Percentiles rank a stretch among this genome's conserved stretches.
phyloP scores from a whole-genome alignment of 64 coral and sea anemone species.

The Dendrophyllia cribrosa region DNA sequence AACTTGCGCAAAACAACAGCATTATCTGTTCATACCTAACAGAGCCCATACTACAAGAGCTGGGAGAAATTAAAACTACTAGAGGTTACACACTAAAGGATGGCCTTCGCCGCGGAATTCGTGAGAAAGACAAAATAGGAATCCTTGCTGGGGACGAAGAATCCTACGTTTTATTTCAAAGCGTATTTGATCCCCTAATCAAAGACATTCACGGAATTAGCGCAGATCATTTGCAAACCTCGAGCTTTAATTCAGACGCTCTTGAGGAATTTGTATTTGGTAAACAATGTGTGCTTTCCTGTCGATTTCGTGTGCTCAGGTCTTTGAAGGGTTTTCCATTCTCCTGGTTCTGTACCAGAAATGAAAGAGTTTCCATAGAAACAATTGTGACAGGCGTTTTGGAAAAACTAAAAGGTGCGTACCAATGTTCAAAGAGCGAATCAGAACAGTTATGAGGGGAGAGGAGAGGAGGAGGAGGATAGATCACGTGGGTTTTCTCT shows the following conservation, averaged over 20 bases:
- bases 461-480: too few relatives aligned
- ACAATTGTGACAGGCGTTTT: not conserved
- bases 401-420: conserved; percentile 20
- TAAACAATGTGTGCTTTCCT: conserved; percentile 7
- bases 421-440: not conserved
- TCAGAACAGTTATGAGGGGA: too few relatives aligned
- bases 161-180: not conserved
- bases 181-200: conserved; percentile 5
- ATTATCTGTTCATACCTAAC: not conserved
- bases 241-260: not conserved
- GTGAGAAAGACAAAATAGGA: conserved; percentile 5
- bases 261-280: not conserved
- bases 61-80: not conserved
- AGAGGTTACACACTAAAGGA: not conserved
- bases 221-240: not conserved
- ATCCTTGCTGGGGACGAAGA: conserved; percentile 26
- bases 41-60: not conserved
- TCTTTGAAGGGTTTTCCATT: conserved; percentile 46
- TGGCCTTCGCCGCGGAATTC: not conserved
- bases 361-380: conserved; percentile 15
- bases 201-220: not conserved
- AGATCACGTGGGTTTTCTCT: too few relatives aligned
- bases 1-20: conserved; percentile 5
- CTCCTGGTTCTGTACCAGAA: conserved; percentile 25
- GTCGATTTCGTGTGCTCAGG: conserved; percentile 20